phyloP scores from a whole-genome alignment of 2,113 vertebrate genomes.

The Anarrhichthys ocellatus region DNA sequence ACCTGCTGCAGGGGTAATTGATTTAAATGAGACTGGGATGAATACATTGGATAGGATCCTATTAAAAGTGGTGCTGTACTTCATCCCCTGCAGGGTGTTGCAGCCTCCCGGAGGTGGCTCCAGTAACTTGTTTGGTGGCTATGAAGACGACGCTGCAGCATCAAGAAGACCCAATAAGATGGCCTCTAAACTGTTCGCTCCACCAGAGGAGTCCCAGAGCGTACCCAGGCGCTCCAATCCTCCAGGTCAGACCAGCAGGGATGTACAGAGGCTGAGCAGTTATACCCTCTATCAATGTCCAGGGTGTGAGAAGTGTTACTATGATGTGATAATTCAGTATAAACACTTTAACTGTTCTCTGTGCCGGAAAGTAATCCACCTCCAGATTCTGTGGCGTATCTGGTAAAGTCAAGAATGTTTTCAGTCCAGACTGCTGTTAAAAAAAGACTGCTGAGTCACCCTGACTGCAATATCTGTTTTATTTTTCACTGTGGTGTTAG shows the following conservation, averaged over 20 bases:
- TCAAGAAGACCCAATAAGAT: slow-evolving; percentile 87
- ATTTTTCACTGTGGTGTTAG: neutral
- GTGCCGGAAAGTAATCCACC: slow-evolving; percentile 3
- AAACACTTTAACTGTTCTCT: slow-evolving; percentile 6
- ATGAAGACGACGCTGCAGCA: slow-evolving; percentile 84
- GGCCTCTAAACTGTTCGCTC: slow-evolving; percentile 91
- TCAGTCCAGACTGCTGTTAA: neutral
- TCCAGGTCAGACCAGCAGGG: slow-evolving; percentile 85
- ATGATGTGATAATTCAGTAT: slow-evolving; percentile 21
- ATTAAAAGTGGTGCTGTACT: neutral
- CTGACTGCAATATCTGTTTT: neutral
- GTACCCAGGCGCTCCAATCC: slow-evolving; percentile 91
- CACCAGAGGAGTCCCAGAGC: slow-evolving; percentile 85
- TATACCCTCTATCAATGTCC: slow-evolving; percentile 1
- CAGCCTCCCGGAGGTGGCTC: slow-evolving; percentile 92
- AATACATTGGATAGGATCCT: neutral
- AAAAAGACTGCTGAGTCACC: slow-evolving; percentile 6
- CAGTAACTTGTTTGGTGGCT: slow-evolving; percentile 88
- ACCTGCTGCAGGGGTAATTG: neutral
- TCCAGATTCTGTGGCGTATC: slow-evolving; percentile 15
- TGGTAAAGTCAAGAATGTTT: neutral
- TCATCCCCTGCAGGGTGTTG: slow-evolving; percentile 82
- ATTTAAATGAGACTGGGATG: neutral
- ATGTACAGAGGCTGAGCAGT: slow-evolving; percentile 28
- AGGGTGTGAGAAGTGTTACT: slow-evolving; percentile 54